These are phyloP conservation scores for Anas bahamensis DNA, from an alignment of 2,797 vertebrate species.

Conservation along the genomic window DNA sequence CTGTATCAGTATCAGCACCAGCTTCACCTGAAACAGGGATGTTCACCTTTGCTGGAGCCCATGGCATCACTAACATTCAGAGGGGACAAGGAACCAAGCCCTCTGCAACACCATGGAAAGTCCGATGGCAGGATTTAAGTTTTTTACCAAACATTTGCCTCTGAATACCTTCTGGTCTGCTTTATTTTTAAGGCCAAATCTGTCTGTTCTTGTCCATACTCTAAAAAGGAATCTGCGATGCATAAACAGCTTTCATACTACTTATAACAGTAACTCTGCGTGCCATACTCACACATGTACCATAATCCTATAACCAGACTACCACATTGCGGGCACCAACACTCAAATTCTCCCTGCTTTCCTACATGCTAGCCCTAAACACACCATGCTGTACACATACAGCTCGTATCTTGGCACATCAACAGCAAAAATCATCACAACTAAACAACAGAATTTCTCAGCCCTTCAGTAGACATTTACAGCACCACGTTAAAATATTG, in stretches of 20 bases:
- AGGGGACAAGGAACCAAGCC: not conserved
- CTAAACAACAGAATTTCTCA: not conserved
- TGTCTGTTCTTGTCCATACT: not conserved
- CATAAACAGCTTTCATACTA: not conserved
- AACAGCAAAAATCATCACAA: rapidly evolving
- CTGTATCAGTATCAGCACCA: not conserved
- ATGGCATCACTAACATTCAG: not conserved
- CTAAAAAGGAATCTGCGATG: not conserved
- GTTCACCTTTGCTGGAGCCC: not conserved
- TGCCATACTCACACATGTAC: rapidly evolving
- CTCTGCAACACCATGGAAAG: not conserved
- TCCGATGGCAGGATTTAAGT: not conserved
- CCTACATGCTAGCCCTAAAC: not conserved
- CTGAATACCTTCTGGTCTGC: not conserved
- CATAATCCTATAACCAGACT: too few species aligned
- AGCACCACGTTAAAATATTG: not conserved
- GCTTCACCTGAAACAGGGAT: not conserved
- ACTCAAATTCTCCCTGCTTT: rapidly evolving
- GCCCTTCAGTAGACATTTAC: not conserved
- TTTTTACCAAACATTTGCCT: not conserved
- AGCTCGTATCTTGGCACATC: not conserved
- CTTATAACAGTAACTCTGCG: not conserved
- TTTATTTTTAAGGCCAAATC: not conserved
- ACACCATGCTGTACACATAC: not conserved
- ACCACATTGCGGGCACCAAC: not conserved